phyloP scores from a whole-genome alignment of 2,888 invertebrate species.

The Trachelus tabidus region DNA sequence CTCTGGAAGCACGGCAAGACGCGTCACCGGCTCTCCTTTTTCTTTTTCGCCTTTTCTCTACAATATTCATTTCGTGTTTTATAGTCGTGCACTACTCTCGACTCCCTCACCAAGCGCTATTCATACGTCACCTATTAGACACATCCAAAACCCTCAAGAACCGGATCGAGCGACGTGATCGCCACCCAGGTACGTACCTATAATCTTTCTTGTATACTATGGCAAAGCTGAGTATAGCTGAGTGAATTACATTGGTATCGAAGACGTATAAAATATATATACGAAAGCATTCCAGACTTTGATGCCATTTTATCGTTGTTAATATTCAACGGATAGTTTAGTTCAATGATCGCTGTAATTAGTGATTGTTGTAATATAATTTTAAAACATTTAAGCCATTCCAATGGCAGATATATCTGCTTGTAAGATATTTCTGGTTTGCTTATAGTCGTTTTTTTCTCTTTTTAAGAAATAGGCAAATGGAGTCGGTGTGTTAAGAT shows the following conservation, averaged over 20 bases:
- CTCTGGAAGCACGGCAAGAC: conserved; percentile 1
- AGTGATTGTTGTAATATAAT: background rate
- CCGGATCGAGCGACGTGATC: background rate
- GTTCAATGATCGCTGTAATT: background rate
- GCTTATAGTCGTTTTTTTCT: background rate
- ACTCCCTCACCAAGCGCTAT: conserved; percentile 2
- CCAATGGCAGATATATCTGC: background rate
- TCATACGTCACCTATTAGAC: conserved; percentile 5
- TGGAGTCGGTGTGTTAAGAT: background rate
- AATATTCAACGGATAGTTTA: background rate
- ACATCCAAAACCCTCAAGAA: background rate
- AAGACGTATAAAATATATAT: background rate
- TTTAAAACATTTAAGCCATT: background rate
- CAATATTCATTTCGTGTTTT: conserved; percentile 4
- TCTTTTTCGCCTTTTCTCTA: background rate
- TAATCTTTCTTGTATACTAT: background rate
- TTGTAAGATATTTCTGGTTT: background rate
- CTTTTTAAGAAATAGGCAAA: background rate
- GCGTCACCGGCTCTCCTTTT: background rate
- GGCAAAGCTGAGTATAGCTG: background rate
- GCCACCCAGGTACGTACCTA: background rate
- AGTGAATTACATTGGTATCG: background rate
- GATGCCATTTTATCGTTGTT: background rate
- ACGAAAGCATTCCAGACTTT: background rate
- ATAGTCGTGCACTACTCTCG: conserved; percentile 12